A percentile compares a stretch with the other conserved stretches of the same genome.
Conservation (phyloP, 1,140 invertebrate species). For the Drosophila santomea region DNA sequence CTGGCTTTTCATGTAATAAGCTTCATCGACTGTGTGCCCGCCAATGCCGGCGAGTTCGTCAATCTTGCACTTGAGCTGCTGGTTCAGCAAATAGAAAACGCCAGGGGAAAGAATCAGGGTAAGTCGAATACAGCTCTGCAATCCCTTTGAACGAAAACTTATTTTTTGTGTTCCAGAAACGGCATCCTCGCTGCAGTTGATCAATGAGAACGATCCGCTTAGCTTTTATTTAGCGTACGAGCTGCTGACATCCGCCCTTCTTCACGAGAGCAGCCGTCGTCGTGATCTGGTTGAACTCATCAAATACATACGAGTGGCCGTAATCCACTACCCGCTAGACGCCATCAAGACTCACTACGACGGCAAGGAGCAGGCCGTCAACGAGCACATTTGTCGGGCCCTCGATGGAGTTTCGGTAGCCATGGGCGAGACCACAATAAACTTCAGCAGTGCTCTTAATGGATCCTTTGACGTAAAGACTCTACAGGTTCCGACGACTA, state of each 20-base stretch:
- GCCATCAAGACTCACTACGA: slow-evolving; percentile 59
- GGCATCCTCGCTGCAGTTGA: slow-evolving; percentile 42
- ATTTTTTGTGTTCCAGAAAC: slow-evolving; percentile 14
- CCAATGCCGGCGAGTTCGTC: slow-evolving; percentile 64
- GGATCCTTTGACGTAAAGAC: slow-evolving; percentile 52
- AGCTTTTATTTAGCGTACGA: slow-evolving; percentile 73
- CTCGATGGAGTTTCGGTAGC: slow-evolving; percentile 53
- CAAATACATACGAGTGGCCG: slow-evolving; percentile 65
- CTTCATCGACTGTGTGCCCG: slow-evolving; percentile 58
- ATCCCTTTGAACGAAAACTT: not conserved
- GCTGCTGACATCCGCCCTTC: slow-evolving; percentile 53
- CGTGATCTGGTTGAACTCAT: slow-evolving; percentile 66
- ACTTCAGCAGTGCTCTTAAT: slow-evolving; percentile 68
- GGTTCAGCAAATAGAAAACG: slow-evolving; percentile 67
- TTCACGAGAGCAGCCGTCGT: slow-evolving; percentile 35
- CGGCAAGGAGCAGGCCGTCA: slow-evolving; percentile 45
- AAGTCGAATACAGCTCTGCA: not conserved
- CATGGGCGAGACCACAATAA: slow-evolving; percentile 62
- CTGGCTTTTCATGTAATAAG: slow-evolving; percentile 66
- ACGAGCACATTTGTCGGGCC: slow-evolving; percentile 67
- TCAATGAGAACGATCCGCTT: slow-evolving; percentile 68
- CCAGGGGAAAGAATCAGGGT: slow-evolving; percentile 53
- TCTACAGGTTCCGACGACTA: slow-evolving; percentile 6
- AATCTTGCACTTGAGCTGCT: slow-evolving; percentile 69
- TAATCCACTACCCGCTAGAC: slow-evolving; percentile 58